Evolutionary conservation across 2,797 vertebrate species (phyloP).

Genomic region (Spea hammondii): DNA sequence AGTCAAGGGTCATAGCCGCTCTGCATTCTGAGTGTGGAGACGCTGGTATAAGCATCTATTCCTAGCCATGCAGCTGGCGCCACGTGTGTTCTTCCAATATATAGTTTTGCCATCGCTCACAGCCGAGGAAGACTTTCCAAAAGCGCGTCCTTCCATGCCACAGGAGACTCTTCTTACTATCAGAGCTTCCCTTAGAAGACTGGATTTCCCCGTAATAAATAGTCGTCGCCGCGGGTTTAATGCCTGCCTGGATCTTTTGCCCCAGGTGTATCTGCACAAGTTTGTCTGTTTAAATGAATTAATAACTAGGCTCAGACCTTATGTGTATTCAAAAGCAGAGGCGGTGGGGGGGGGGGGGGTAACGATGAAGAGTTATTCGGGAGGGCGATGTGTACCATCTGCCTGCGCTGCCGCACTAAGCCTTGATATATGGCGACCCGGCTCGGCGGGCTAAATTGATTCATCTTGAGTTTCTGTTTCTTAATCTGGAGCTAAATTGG

Average conservation of each 20-base stretch:
- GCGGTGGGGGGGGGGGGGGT: slow-evolving; percentile 25
- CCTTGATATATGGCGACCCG: slow-evolving; percentile 74
- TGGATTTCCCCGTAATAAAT: slow-evolving; percentile 71
- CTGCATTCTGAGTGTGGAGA: too few species aligned
- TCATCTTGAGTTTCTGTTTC: slow-evolving; percentile 82
- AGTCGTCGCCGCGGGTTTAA: slow-evolving; percentile 65
- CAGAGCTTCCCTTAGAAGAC: slow-evolving; percentile 35
- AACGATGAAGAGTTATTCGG: neutral
- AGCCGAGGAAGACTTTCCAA: neutral
- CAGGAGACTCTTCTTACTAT: slow-evolving; percentile 39
- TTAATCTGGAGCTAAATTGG: slow-evolving; percentile 84
- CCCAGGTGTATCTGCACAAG: slow-evolving; percentile 59
- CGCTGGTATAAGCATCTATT: too few species aligned
- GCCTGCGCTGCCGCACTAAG: slow-evolving; percentile 63
- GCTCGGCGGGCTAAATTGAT: slow-evolving; percentile 75
- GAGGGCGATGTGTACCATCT: slow-evolving; percentile 64
- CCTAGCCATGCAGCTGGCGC: too few species aligned
- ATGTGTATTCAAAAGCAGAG: slow-evolving; percentile 60
- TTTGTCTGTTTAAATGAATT: slow-evolving; percentile 76
- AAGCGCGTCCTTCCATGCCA: neutral
- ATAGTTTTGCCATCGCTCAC: neutral
- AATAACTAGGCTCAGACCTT: slow-evolving; percentile 76
- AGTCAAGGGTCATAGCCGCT: too few species aligned
- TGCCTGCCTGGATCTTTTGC: slow-evolving; percentile 59
- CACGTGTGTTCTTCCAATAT: neutral